A percentile compares a stretch with the other conserved stretches of the same genome.
phyloP scores from a whole-genome alignment of 2,797 vertebrate species.

The Apogon hyalosoma region DNA sequence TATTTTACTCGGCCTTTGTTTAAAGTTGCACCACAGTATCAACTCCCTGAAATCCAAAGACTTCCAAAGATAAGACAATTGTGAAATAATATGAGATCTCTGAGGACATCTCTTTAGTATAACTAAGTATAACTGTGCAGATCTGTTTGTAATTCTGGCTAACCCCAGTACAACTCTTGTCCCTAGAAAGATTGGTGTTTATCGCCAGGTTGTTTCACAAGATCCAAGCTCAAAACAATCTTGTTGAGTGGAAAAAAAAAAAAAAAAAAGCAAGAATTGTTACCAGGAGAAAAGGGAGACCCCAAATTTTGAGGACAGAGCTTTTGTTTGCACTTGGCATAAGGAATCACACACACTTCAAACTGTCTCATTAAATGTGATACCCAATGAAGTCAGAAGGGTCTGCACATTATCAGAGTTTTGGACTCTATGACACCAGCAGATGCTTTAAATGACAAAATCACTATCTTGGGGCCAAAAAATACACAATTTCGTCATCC shows the following conservation, averaged over 20 bases:
- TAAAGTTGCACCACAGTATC: neutral
- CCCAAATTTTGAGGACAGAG: constrained; percentile 25
- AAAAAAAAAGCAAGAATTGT: constrained; percentile 24
- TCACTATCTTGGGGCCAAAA: constrained; percentile 47
- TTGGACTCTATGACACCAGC: constrained; percentile 39
- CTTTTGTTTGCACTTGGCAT: constrained; percentile 47
- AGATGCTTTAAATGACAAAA: constrained; percentile 54
- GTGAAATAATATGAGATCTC: constrained; percentile 6
- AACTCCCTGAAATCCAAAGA: constrained; percentile 13
- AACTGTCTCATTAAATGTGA: constrained; percentile 54
- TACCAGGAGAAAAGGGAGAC: constrained; percentile 44
- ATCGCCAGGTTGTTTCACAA: constrained; percentile 62
- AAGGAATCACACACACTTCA: constrained; percentile 27
- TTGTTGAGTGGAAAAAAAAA: constrained; percentile 30
- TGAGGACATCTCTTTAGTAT: constrained; percentile 13
- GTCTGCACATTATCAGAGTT: constrained; percentile 55
- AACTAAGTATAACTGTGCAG: constrained; percentile 30
- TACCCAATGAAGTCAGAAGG: constrained; percentile 40
- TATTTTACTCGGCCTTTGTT: constrained; percentile 2
- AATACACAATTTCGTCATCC: constrained; percentile 44
- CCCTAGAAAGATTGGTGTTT: constrained; percentile 43
- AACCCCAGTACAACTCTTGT: constrained; percentile 33
- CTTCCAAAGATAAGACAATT: neutral
- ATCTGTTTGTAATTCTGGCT: constrained; percentile 56
- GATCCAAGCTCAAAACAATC: constrained; percentile 49